phyloP scores from a whole-genome alignment of 2,113 vertebrate species.

The Irena cyanogastra region DNA sequence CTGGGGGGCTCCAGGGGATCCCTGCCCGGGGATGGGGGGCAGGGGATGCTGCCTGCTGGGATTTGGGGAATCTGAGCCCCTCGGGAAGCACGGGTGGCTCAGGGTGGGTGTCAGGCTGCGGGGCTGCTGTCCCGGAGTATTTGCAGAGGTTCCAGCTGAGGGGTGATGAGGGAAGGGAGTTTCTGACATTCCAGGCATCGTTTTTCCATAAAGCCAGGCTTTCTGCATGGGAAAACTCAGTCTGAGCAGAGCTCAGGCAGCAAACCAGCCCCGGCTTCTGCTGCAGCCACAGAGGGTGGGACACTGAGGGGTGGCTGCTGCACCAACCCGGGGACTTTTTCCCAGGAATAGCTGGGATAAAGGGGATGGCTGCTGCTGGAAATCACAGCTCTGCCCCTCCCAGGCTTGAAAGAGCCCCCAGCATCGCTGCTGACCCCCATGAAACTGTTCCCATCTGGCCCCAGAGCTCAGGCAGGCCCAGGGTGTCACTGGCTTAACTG shows the following conservation, averaged over 20 bases:
- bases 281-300: not conserved
- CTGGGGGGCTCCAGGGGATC: not conserved
- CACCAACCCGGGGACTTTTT: rapidly evolving
- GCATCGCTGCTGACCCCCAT: not conserved
- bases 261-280: rapidly evolving
- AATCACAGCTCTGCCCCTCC: not conserved
- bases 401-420: not conserved
- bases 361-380: not conserved
- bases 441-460: not conserved
- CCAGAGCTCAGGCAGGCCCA: not conserved
- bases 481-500: not conserved
- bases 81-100: not conserved
- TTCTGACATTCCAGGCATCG: not conserved
- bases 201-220: rapidly evolving
- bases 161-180: not conserved
- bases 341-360: not conserved
- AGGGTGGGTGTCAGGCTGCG: rapidly evolving
- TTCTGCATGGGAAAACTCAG: not conserved
- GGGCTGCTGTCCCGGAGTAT: rapidly evolving
- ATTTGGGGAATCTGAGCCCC: not conserved
- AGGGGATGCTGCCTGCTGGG: not conserved
- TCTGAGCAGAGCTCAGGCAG: not conserved
- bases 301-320: not conserved
- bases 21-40: rapidly evolving
- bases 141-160: not conserved